Percentiles rank a stretch among this genome's conserved stretches.
Evolutionary conservation across 2,113 vertebrate species (phyloP).

Genomic region (Ceuthmochares aereus): DNA sequence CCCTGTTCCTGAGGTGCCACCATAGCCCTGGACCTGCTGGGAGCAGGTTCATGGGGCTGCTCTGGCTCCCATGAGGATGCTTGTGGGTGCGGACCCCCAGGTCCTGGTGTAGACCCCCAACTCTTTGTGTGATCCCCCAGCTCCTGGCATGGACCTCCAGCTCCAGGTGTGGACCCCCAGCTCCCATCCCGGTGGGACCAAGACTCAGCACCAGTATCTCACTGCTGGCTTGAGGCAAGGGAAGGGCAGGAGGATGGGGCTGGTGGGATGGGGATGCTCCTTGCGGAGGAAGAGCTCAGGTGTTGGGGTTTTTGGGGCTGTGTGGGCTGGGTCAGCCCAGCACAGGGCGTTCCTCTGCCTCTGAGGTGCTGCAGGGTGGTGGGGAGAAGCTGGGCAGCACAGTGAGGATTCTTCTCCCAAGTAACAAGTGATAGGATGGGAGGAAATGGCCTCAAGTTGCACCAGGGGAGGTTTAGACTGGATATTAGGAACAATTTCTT

Average conservation of each 20-base stretch:
- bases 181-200: rapidly evolving
- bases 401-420: too few species aligned
- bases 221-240: not conserved
- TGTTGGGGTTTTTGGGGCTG: not conserved
- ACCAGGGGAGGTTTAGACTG: too few species aligned
- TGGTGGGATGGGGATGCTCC: not conserved
- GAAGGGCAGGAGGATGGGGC: rapidly evolving
- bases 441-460: too few species aligned
- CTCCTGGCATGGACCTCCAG: too few species aligned
- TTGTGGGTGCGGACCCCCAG: not conserved
- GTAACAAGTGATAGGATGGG: too few species aligned
- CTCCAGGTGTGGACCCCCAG: not conserved
- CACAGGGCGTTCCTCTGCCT: not conserved
- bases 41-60: rapidly evolving
- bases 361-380: not conserved
- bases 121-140: too few species aligned
- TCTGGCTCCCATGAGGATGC: not conserved
- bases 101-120: too few species aligned
- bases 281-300: rapidly evolving
- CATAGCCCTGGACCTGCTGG: not conserved
- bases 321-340: not conserved
- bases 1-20: not conserved
- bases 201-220: not conserved
- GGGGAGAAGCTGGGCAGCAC: not conserved
- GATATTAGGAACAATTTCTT: too few species aligned